Evolutionary conservation across 1,140 invertebrate genomes (phyloP).

Genomic region (Anastrepha ludens): DNA sequence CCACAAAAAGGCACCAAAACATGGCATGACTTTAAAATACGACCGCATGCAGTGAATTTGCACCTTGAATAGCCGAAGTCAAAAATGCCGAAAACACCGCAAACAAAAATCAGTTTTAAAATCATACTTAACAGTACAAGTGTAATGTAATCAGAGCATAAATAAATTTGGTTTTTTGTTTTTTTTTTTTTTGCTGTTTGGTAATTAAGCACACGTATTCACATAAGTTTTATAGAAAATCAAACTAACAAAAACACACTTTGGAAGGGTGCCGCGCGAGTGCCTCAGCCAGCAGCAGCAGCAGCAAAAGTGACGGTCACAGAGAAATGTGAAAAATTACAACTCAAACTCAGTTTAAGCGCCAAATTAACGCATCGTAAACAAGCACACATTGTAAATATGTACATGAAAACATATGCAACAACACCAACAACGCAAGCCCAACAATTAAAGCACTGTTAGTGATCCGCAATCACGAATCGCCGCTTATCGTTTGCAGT

Average conservation of each 20-base stretch:
- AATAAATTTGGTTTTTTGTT: background rate
- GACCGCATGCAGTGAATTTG: background rate
- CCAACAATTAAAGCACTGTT: conserved; percentile 20
- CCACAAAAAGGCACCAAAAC: background rate
- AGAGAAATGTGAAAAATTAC: conserved; percentile 28
- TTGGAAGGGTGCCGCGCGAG: no score
- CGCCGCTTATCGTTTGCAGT: conserved; percentile 8
- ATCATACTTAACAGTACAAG: background rate
- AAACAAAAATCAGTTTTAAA: background rate
- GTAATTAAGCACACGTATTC: background rate
- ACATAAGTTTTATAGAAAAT: background rate
- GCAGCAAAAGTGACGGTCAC: background rate
- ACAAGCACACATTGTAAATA: background rate
- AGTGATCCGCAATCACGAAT: background rate
- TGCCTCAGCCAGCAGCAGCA: background rate
- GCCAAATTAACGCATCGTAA: conserved; percentile 24
- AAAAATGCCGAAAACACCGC: background rate
- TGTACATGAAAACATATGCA: background rate
- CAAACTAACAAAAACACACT: no score
- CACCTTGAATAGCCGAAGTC: conserved; percentile 18
- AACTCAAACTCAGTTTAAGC: conserved; percentile 21
- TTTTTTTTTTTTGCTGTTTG: background rate
- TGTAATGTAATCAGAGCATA: conserved; percentile 51
- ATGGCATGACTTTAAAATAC: background rate
- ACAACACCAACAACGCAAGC: background rate